These are phyloP conservation scores for Synergus umbraculus DNA, from an alignment of 2,888 invertebrate species.

Conservation along the genomic window DNA sequence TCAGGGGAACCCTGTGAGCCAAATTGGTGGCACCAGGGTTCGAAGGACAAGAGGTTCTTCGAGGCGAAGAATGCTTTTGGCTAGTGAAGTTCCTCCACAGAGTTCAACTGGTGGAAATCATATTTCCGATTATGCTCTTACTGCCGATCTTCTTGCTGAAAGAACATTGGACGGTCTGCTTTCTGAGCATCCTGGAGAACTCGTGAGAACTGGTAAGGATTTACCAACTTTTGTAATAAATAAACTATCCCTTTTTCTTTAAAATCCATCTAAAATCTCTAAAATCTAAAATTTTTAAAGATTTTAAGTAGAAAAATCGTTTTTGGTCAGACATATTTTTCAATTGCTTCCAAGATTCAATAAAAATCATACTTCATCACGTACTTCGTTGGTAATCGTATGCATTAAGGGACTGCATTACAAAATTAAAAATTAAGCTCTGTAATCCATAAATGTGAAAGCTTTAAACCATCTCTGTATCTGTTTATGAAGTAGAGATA, in stretches of 20 bases:
- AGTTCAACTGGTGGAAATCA: constrained; percentile 68
- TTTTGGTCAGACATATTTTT: background rate
- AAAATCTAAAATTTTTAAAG: no score
- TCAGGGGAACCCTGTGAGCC: constrained; percentile 42
- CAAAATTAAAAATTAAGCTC: no score
- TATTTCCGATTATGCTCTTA: constrained; percentile 82
- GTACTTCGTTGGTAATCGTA: no score
- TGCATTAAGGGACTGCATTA: no score
- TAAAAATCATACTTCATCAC: no score
- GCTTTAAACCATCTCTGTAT: no score
- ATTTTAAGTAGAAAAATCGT: background rate
- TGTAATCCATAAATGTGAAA: no score
- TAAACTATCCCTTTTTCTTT: background rate
- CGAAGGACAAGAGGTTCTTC: constrained; percentile 69
- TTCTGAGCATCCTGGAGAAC: constrained; percentile 94
- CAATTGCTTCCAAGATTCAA: no score
- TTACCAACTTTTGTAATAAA: background rate
- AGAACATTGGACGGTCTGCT: constrained; percentile 90
- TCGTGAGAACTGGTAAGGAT: constrained; percentile 90
- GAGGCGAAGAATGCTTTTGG: constrained; percentile 84
- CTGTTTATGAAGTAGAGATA: no score
- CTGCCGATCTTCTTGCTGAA: constrained; percentile 90
- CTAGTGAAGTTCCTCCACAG: constrained; percentile 86
- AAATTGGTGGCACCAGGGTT: constrained; percentile 50
- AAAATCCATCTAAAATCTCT: no score